phyloP scores from a whole-genome alignment of 2,113 vertebrate genomes.

The Austrofundulus limnaeus region DNA sequence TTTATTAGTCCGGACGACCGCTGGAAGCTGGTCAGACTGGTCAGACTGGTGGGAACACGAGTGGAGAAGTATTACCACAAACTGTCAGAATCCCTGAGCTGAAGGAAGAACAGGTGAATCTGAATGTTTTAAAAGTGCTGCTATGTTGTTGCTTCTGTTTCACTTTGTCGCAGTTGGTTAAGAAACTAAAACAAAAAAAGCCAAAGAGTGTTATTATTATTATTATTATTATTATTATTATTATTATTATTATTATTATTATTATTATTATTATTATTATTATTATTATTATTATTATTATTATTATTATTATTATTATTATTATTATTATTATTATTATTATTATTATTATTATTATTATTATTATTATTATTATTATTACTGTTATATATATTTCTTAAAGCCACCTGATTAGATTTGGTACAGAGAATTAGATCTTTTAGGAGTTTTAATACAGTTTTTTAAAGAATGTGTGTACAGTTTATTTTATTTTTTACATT shows the following conservation, averaged over 20 bases:
- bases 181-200: constrained; percentile 55
- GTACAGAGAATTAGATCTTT: constrained; percentile 57
- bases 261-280: constrained; percentile 64
- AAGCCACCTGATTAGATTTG: constrained; percentile 55
- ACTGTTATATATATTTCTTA: constrained; percentile 59
- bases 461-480: constrained; percentile 56
- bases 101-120: constrained; percentile 54
- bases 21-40: constrained; percentile 56
- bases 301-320: constrained; percentile 65
- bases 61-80: constrained; percentile 60
- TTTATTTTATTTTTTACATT: constrained; percentile 20
- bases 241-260: constrained; percentile 67
- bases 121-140: constrained; percentile 82
- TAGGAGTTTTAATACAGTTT: constrained; percentile 59
- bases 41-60: too few species aligned
- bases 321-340: constrained; percentile 63
- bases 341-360: constrained; percentile 66
- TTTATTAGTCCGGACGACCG: constrained; percentile 23
- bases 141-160: constrained; percentile 72
- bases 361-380: constrained; percentile 67
- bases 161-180: constrained; percentile 45
- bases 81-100: constrained; percentile 54
- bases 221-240: constrained; percentile 62
- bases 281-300: constrained; percentile 63
- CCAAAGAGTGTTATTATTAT: constrained; percentile 77